phyloP scores from a whole-genome alignment of 1,140 invertebrate genomes.

The Latrodectus geometricus region DNA sequence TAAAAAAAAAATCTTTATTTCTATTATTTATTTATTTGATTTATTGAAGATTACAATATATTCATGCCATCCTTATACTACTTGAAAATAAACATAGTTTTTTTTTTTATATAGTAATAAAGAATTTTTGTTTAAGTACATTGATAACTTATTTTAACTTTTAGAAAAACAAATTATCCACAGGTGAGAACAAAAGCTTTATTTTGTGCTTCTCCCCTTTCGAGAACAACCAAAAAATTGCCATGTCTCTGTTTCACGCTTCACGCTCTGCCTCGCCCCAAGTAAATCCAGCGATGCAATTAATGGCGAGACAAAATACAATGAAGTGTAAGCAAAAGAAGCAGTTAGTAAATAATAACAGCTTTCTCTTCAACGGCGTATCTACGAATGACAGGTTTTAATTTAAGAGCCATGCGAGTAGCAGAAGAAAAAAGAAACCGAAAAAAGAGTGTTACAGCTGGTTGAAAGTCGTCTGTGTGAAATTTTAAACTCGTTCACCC shows the following conservation, averaged over 20 bases:
- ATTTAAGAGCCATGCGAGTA: not conserved
- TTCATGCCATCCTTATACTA: not conserved
- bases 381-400: constrained; percentile 26
- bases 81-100: not conserved
- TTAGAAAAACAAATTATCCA: not conserved
- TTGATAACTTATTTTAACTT: not conserved
- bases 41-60: not conserved
- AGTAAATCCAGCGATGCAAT: constrained; percentile 34
- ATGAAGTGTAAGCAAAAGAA: constrained; percentile 16
- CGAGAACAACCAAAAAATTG: not conserved
- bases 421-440: not conserved
- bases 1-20: not conserved
- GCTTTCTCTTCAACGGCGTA: not conserved
- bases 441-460: not conserved
- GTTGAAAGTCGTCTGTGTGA: not conserved
- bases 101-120: not conserved
- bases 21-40: not conserved
- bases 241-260: constrained; percentile 31
- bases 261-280: constrained; percentile 12
- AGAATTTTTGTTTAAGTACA: not conserved
- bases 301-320: constrained; percentile 40
- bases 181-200: not conserved
- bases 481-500: not conserved
- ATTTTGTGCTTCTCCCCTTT: constrained; percentile 1
- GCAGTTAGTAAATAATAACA: constrained; percentile 50